A percentile compares a stretch with the other conserved stretches of the same genome.
Evolutionary conservation across 2,797 vertebrate genomes (phyloP).

Genomic region (Eleutherodactylus coqui): DNA sequence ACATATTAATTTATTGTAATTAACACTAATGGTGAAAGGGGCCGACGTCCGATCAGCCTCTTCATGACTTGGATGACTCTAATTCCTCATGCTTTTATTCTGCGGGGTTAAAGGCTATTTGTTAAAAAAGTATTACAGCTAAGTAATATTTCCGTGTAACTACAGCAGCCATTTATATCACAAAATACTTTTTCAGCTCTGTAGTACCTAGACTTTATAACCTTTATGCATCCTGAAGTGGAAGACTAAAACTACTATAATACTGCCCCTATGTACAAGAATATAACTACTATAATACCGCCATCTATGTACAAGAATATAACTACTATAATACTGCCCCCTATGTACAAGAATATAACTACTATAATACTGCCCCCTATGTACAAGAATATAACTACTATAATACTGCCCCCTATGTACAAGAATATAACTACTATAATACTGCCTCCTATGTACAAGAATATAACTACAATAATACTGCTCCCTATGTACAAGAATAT

Average conservation of each 20-base stretch:
- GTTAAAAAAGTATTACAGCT: background rate
- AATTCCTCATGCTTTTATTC: background rate
- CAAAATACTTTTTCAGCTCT: background rate
- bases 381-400: background rate
- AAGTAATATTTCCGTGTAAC: background rate
- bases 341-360: background rate
- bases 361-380: background rate
- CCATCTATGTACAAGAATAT: background rate
- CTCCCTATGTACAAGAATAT: background rate
- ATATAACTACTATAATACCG: background rate
- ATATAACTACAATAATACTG: background rate
- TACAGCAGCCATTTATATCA: background rate
- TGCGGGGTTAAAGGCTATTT: background rate
- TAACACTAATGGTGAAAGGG: conserved; percentile 30
- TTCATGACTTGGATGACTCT: background rate
- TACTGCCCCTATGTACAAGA: background rate
- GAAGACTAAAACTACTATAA: too few relatives aligned
- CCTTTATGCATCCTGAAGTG: too few relatives aligned
- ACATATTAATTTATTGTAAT: conserved; percentile 59
- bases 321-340: conserved; percentile 3
- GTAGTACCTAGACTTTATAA: background rate
- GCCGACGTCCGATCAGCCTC: background rate
- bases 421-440: background rate
- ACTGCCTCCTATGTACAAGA: background rate
- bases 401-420: background rate